phyloP scores from a whole-genome alignment of 1,140 invertebrate genomes.

The Lerema accius region DNA sequence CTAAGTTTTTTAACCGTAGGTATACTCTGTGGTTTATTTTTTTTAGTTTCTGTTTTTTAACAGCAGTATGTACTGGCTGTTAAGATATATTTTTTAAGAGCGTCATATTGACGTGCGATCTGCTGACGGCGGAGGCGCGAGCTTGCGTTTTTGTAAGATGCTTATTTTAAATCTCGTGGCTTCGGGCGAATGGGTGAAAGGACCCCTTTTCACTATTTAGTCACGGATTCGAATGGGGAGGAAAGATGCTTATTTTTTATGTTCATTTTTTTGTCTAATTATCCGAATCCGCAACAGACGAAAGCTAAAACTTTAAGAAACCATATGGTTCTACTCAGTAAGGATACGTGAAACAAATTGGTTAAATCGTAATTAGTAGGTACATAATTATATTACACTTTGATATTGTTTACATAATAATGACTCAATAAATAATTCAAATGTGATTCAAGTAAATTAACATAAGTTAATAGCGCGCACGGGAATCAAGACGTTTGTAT shows the following conservation, averaged over 20 bases:
- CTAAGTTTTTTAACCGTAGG: constrained; percentile 77
- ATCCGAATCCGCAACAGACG: constrained; percentile 18
- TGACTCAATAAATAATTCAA: no score
- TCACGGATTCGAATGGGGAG: constrained; percentile 66
- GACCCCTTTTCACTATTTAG: constrained; percentile 68
- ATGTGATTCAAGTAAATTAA: constrained; percentile 12
- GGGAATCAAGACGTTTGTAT: constrained; percentile 27
- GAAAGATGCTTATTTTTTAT: constrained; percentile 46
- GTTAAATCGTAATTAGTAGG: background rate
- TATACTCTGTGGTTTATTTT: constrained; percentile 77
- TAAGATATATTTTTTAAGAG: constrained; percentile 76
- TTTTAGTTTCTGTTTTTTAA: constrained; percentile 80
- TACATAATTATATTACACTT: background rate
- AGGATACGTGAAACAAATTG: background rate
- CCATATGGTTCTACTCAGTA: constrained; percentile 39
- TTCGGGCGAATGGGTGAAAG: constrained; percentile 58
- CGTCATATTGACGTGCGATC: constrained; percentile 72
- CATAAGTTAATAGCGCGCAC: constrained; percentile 20
- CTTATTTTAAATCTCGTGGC: constrained; percentile 67
- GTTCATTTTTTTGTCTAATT: constrained; percentile 34
- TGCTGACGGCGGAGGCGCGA: constrained; percentile 55
- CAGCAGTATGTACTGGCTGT: constrained; percentile 76
- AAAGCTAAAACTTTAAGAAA: constrained; percentile 44
- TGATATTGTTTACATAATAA: no score
- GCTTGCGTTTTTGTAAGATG: constrained; percentile 59